These are phyloP conservation scores for Rattus rattus DNA, from an alignment of 2,113 vertebrate genomes.

Conservation along the genomic window DNA sequence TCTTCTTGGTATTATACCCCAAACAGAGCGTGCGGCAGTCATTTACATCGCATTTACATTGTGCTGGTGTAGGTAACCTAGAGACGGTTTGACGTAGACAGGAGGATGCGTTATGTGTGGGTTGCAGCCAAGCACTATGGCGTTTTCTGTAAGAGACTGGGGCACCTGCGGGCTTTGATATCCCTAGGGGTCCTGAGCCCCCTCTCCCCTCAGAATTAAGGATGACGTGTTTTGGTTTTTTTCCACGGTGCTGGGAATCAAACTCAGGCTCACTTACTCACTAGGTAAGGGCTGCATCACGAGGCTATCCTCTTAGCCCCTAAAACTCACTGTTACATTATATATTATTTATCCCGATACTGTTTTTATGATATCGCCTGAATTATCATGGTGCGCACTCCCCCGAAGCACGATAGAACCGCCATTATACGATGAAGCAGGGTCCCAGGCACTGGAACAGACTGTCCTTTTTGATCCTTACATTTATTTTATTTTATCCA, in stretches of 20 bases:
- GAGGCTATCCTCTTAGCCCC: not conserved
- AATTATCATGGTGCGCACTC: no score
- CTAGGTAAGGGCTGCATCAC: not conserved
- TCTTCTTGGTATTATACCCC: not conserved
- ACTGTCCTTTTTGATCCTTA: not conserved
- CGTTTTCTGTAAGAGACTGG: not conserved
- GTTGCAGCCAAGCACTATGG: not conserved
- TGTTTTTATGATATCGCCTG: not conserved
- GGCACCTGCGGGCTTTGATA: not conserved
- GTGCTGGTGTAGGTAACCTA: not conserved
- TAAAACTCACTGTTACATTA: not conserved
- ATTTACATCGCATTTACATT: not conserved
- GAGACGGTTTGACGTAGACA: not conserved
- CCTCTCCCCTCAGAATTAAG: not conserved
- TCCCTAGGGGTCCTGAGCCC: not conserved
- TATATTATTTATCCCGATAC: not conserved
- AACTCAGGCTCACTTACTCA: not conserved
- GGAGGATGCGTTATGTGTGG: not conserved
- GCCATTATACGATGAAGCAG: accelerated
- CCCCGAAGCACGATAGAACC: not conserved
- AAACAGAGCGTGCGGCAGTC: not conserved
- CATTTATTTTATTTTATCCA: not conserved
- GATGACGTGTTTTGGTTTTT: not conserved
- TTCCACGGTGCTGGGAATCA: no score
- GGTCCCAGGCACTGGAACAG: no score